Conservation (phyloP, 2,888 invertebrate species). For the Oasisia sp. region DNA sequence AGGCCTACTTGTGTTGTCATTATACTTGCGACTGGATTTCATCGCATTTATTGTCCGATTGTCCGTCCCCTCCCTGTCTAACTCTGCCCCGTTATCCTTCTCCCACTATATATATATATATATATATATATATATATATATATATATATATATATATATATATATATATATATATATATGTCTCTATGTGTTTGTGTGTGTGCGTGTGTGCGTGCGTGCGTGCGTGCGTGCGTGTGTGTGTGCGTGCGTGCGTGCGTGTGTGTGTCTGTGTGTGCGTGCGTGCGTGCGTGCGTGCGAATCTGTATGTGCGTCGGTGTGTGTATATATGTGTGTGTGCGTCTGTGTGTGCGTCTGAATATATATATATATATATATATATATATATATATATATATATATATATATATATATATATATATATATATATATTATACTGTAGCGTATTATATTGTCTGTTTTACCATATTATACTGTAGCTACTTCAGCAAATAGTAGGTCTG, state of each 20-base stretch:
- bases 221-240: no score
- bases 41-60: slow-evolving; percentile 20
- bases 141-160: neutral
- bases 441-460: no score
- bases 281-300: no score
- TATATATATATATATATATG: neutral
- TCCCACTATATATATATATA: neutral
- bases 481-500: neutral
- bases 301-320: no score
- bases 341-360: no score
- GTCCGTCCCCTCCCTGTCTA: neutral
- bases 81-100: neutral
- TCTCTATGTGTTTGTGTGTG: neutral
- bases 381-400: no score
- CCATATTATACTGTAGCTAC: neutral
- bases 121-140: neutral
- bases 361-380: no score
- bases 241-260: no score
- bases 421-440: no score
- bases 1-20: neutral
- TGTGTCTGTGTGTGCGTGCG: no score
- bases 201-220: neutral
- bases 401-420: no score
- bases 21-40: neutral
- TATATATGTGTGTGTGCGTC: no score